phyloP scores from a whole-genome alignment of 2,888 invertebrate species.

The Alitta virens region DNA sequence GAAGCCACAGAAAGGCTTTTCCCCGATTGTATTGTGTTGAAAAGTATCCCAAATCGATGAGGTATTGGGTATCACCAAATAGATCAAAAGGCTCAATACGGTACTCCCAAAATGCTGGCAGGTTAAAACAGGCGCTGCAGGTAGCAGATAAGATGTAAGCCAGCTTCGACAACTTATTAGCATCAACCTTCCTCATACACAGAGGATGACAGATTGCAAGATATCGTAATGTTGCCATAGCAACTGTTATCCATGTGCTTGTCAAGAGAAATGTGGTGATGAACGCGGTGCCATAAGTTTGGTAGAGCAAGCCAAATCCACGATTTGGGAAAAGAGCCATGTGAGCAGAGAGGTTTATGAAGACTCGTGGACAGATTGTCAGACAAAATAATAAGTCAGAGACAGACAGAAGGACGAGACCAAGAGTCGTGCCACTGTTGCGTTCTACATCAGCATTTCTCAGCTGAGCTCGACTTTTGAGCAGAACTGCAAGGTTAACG shows the following conservation, averaged over 20 bases:
- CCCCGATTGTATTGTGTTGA: slow-evolving; percentile 8
- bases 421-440: slow-evolving; percentile 19
- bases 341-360: slow-evolving; percentile 26
- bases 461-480: slow-evolving; percentile 5
- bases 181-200: slow-evolving; percentile 32
- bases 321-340: neutral
- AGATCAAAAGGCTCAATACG: neutral
- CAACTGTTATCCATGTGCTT: slow-evolving; percentile 50
- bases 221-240: slow-evolving; percentile 50
- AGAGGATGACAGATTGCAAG: slow-evolving; percentile 52
- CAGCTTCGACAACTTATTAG: neutral
- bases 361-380: slow-evolving; percentile 42
- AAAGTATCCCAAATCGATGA: slow-evolving; percentile 23
- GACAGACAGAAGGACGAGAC: slow-evolving; percentile 20
- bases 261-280: slow-evolving; percentile 50
- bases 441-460: neutral
- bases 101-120: slow-evolving; percentile 19
- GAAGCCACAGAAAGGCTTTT: slow-evolving; percentile 24
- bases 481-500: slow-evolving; percentile 18
- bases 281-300: slow-evolving; percentile 37
- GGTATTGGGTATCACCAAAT: neutral
- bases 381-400: slow-evolving; percentile 25
- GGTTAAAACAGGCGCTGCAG: slow-evolving; percentile 5
- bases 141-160: slow-evolving; percentile 28
- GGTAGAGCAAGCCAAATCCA: slow-evolving; percentile 30